Base-by-base conservation (phyloP, 2,113 vertebrate genomes). In the sheep (Ovis aries) region DNA sequence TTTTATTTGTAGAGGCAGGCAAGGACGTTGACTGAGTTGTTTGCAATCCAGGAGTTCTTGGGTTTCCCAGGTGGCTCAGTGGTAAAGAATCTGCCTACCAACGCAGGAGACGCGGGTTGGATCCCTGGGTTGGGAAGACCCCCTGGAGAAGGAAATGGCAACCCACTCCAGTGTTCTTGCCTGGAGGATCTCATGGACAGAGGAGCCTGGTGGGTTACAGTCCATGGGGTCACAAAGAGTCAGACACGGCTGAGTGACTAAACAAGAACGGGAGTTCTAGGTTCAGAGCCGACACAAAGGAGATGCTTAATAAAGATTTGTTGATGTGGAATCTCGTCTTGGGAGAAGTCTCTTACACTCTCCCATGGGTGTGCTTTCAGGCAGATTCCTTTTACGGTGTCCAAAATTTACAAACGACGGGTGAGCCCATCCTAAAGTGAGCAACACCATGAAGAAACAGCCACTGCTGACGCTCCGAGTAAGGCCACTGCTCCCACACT, bases 51-150 rank as follows among this genome's bases (percentile, higher is more conserved):
- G 29, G 29, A 62, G 25, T 36, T 91, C 36, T 74, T 43, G 71
- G 71, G 71, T 4, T 43, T 77, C 71, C 12, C 71, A 77, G 71
- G 40, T 43, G 1, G 40, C 71, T 43, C 71, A 14, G 23, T 43
- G 71, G 40, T 43, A 27, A 77, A 77, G 40, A 77, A 27, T 43
- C 40, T 27, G 40, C 21, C 71, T 15, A 43, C 40, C 12, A 77
- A 43, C 0, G 0, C 23, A 43, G 40, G 71, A 43, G 11, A 43
- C 0, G 3, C 0, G 6, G 23, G 71, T 77, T 43, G 36, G 71
- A 77, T 4, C 40, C 71, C 71, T 27, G 71, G 71, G 23, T 77
- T 25, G 40, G 12, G 40, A 27, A 77, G 6, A 77, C 43, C 40
- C 71, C 71, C 6, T 77, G 71, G 40, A 27, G 71, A 7, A 43